Evolutionary conservation across 2,797 vertebrate genomes (phyloP), one percentile per base, ranked within the genome.

Genomic region (Spinibarbus caldwelli): DNA sequence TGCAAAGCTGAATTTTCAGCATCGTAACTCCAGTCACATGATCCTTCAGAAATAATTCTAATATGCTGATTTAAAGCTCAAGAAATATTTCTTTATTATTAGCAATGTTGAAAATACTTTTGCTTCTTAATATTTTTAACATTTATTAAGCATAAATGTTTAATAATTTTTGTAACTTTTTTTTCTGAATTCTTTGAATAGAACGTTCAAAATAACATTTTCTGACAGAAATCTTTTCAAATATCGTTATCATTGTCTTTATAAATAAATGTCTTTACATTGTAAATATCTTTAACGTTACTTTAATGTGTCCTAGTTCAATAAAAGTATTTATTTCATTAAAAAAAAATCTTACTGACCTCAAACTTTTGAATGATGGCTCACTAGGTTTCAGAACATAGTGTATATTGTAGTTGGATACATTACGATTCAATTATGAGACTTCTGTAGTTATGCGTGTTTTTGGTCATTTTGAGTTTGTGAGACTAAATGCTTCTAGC

Each of bases 381-480:
- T 73, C 45, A 31, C 26, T 49, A 12, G 43, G 73, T 38, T 68
- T n/a, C 36, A 38, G 34, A 38, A 23, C 34, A 21, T 21, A 10
- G 1, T 34, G 5, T 41, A 77, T 41, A 19, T 43, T 62, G 31
- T 15, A 29, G 14, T 9, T 78, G 52, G 8, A 78, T 29, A 11
- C 36, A 78, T 78, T 43, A 19, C 15, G 7, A 1, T 59, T 59
- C 1, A 78, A 6, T 41, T 17, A 59, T 26, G 15, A 78, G 34
- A 59, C 75, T 59, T 77, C 34, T 41, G 75, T 78, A 78, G 21
- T 26, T 78, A 82, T 78, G 67, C 59, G 59, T 29, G 54, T 45
- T 73, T 66, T 67, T 80, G 59, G 23, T 38, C n/a, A 71, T 84
- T 81, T 36, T 64, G 43, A 59, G 43, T 64, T 83, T 54, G 26